A percentile compares a stretch with the other conserved stretches of the same genome.
phyloP scores from a whole-genome alignment of 1,140 invertebrate species.

The Carcinoscorpius rotundicauda region DNA sequence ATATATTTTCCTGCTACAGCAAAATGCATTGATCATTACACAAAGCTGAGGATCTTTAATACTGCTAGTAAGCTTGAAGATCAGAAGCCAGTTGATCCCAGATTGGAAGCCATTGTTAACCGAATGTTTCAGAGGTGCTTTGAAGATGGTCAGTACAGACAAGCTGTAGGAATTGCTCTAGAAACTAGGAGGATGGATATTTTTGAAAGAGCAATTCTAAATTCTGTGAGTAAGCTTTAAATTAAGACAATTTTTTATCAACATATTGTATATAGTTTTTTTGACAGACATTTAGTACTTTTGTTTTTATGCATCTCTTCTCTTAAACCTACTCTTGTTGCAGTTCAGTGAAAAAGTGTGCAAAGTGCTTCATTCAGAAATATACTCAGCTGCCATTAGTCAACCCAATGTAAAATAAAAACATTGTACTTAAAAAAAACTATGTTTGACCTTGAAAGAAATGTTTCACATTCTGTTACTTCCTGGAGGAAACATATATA shows the following conservation, averaged over 20 bases:
- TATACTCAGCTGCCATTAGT: no score
- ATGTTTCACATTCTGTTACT: slow-evolving; percentile 14
- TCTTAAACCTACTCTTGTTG: no score
- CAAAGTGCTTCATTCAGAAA: no score
- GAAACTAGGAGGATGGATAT: slow-evolving; percentile 95
- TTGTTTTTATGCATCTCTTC: no score
- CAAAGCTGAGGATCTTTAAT: slow-evolving; percentile 59
- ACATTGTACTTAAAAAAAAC: no score
- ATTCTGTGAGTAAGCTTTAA: slow-evolving; percentile 45
- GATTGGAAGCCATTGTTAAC: slow-evolving; percentile 88
- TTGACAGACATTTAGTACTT: no score
- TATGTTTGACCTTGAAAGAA: no score
- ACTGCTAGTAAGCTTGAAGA: slow-evolving; percentile 41
- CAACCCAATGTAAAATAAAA: no score
- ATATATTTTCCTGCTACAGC: slow-evolving; percentile 32
- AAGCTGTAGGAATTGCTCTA: slow-evolving; percentile 83
- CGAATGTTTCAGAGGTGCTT: slow-evolving; percentile 93
- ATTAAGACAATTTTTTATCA: no score
- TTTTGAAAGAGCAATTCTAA: slow-evolving; percentile 77
- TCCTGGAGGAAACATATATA: not conserved
- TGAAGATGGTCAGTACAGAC: slow-evolving; percentile 83
- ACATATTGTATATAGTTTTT: no score
- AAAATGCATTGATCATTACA: slow-evolving; percentile 92
- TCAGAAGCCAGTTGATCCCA: slow-evolving; percentile 59
- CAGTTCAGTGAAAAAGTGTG: no score